phyloP scores from a whole-genome alignment of 2,888 invertebrate species.

The Caenorhabditis sp. region DNA sequence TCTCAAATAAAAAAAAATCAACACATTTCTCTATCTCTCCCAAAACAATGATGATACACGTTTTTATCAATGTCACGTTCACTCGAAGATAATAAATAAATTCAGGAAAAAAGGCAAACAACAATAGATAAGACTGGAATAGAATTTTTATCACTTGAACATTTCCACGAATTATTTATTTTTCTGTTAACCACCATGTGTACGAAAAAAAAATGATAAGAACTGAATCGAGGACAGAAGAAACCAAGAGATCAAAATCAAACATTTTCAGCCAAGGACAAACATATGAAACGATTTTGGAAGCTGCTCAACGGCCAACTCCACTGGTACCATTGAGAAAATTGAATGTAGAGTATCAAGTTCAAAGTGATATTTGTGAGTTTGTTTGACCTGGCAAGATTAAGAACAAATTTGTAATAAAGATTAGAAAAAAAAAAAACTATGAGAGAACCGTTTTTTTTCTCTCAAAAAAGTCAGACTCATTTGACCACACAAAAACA shows the following conservation, averaged over 20 bases:
- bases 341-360: constrained; percentile 33
- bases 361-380: constrained; percentile 41
- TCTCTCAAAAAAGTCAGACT: no score
- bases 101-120: no score
- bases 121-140: no score
- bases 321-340: constrained; percentile 40
- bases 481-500: no score
- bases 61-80: no score
- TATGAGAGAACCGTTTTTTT: no score
- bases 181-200: constrained; percentile 7
- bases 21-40: no score
- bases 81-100: no score
- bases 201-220: not conserved
- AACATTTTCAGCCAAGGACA: not conserved
- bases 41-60: no score
- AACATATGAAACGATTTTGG: constrained; percentile 35
- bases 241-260: not conserved
- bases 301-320: constrained; percentile 36
- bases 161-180: no score
- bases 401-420: not conserved
- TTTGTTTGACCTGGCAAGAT: not conserved
- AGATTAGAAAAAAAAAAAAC: not conserved
- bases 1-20: no score
- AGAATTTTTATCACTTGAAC: no score
- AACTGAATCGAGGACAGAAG: not conserved